Evolutionary conservation across 1,140 invertebrate genomes (phyloP).

Genomic region (Gryllus bimaculatus): DNA sequence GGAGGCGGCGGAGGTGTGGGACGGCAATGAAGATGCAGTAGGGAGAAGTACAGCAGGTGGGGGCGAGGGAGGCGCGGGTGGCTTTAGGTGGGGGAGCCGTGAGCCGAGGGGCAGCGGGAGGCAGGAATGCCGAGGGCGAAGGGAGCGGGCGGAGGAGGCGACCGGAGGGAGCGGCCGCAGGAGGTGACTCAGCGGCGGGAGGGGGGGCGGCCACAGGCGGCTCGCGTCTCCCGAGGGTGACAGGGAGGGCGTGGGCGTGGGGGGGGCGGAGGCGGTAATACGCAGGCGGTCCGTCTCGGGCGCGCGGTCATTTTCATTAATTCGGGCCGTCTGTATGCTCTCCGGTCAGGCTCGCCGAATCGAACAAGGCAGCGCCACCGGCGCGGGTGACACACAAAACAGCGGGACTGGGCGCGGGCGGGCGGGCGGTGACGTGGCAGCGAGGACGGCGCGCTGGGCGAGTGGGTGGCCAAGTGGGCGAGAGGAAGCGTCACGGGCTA

Average conservation of each 20-base stretch:
- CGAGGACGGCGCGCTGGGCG: too few species aligned
- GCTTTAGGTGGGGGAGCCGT: too few species aligned
- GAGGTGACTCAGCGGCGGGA: too few species aligned
- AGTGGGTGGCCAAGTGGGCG: conserved; percentile 8
- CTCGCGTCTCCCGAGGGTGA: neutral
- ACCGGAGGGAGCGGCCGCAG: too few species aligned
- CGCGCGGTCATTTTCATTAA: conserved; percentile 46
- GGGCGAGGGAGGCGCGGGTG: too few species aligned
- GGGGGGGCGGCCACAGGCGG: too few species aligned
- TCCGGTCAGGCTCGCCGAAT: conserved; percentile 31
- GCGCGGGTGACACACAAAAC: conserved; percentile 17
- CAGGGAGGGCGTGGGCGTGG: neutral
- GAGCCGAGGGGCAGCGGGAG: too few species aligned
- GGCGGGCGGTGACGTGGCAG: neutral
- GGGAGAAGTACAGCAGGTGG: too few species aligned
- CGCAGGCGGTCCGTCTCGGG: neutral
- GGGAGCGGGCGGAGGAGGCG: too few species aligned
- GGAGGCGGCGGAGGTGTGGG: too few species aligned
- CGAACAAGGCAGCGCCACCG: conserved; percentile 34
- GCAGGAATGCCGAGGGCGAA: too few species aligned
- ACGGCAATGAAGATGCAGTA: too few species aligned
- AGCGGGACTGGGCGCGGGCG: neutral
- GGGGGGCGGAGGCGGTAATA: neutral
- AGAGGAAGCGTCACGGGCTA: neutral
- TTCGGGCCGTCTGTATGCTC: conserved; percentile 48